phyloP scores from a whole-genome alignment of 2,888 invertebrate species.

The Zelleria hepariella region DNA sequence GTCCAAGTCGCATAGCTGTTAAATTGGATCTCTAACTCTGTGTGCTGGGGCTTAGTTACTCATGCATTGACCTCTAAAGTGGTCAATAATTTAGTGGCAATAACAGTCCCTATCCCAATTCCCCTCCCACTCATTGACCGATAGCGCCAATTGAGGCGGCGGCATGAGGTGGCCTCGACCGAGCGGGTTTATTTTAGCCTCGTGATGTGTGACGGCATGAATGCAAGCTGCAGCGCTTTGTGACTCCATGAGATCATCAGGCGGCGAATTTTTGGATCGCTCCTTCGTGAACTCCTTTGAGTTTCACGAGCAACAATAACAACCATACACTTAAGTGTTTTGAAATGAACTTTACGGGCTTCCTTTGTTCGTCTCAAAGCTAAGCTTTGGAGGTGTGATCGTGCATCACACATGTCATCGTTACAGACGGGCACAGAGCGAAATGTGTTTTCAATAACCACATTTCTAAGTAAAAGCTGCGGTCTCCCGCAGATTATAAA shows the following conservation, averaged over 20 bases:
- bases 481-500: slow-evolving; percentile 33
- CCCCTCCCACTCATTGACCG: slow-evolving; percentile 1
- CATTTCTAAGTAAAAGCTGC: slow-evolving; percentile 23
- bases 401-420: neutral
- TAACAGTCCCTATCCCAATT: neutral
- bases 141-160: slow-evolving; percentile 1
- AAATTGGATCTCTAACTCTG: neutral
- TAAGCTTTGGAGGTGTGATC: no score
- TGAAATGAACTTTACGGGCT: neutral
- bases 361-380: neutral
- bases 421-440: neutral
- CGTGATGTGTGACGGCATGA: slow-evolving; percentile 16
- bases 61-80: neutral
- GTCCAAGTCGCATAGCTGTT: neutral
- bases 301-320: neutral
- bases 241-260: neutral
- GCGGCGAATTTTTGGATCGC: neutral
- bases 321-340: neutral
- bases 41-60: neutral
- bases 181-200: slow-evolving; percentile 49
- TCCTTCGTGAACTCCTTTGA: neutral
- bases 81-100: neutral
- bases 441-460: slow-evolving; percentile 18
- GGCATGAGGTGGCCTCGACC: slow-evolving; percentile 27
- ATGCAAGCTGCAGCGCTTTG: neutral